Conservation (phyloP, 2,888 invertebrate genomes). For the Orthosia gracilis region DNA sequence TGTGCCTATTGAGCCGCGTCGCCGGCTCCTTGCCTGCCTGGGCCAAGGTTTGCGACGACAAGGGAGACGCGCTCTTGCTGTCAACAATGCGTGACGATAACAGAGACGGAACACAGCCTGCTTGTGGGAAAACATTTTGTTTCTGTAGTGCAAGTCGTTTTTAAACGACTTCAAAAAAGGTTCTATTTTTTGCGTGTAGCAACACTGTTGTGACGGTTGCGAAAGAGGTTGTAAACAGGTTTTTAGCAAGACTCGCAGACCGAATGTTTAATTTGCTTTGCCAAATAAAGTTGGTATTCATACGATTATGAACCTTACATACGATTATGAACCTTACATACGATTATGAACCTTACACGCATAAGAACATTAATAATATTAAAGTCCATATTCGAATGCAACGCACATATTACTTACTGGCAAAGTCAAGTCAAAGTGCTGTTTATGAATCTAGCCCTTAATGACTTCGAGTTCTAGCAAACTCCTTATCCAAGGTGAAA, state of each 20-base stretch:
- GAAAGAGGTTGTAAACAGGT: neutral
- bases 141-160: conserved; percentile 21
- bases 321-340: neutral
- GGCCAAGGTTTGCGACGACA: conserved; percentile 83
- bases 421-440: neutral
- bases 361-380: neutral
- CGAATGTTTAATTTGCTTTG: no score
- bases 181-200: conserved; percentile 6
- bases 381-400: neutral
- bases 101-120: conserved; percentile 63
- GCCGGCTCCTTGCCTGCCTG: conserved; percentile 72
- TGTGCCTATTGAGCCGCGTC: conserved; percentile 75
- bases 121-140: conserved; percentile 31
- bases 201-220: conserved; percentile 7
- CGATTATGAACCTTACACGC: neutral
- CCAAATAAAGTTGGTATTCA: neutral
- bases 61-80: conserved; percentile 87
- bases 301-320: neutral
- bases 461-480: neutral
- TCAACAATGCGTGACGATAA: conserved; percentile 71
- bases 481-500: neutral
- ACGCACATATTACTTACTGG: neutral
- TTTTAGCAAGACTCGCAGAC: no score
- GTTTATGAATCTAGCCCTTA: neutral
- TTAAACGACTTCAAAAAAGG: no score